Evolutionary conservation across 1,140 invertebrate genomes (phyloP).

Genomic region (Meteorus sp.): DNA sequence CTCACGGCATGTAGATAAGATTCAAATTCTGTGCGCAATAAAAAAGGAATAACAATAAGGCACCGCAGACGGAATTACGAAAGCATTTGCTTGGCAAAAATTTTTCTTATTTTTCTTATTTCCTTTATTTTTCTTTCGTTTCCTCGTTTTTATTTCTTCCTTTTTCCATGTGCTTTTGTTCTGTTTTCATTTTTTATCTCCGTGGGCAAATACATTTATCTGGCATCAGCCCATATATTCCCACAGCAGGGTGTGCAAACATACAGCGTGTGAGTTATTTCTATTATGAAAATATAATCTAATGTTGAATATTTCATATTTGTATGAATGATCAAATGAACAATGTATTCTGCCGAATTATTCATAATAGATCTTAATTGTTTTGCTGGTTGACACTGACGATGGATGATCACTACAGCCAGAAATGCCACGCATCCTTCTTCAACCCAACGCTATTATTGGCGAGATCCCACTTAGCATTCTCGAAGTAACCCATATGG

Average conservation of each 20-base stretch:
- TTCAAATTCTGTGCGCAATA: not conserved
- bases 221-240: too few relatives aligned
- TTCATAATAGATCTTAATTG: too few relatives aligned
- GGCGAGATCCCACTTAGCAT: conserved; percentile 11
- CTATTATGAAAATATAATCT: too few relatives aligned
- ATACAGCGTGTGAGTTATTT: too few relatives aligned
- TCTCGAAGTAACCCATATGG: conserved; percentile 13
- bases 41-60: conserved; percentile 8
- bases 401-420: not conserved
- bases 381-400: not conserved
- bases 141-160: not conserved
- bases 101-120: not conserved
- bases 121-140: not conserved
- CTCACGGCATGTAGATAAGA: conserved; percentile 4
- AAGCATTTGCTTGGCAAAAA: not conserved
- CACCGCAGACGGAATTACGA: not conserved
- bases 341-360: too few relatives aligned
- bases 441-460: too few relatives aligned
- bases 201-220: too few relatives aligned
- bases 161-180: not conserved
- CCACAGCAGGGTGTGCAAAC: too few relatives aligned
- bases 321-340: too few relatives aligned
- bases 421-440: too few relatives aligned
- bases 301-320: too few relatives aligned
- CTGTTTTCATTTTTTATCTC: not conserved